These are phyloP conservation scores for Meandrina meandrites DNA, from an alignment of 92 coral and sea anemone genomes.

Conservation along the genomic window DNA sequence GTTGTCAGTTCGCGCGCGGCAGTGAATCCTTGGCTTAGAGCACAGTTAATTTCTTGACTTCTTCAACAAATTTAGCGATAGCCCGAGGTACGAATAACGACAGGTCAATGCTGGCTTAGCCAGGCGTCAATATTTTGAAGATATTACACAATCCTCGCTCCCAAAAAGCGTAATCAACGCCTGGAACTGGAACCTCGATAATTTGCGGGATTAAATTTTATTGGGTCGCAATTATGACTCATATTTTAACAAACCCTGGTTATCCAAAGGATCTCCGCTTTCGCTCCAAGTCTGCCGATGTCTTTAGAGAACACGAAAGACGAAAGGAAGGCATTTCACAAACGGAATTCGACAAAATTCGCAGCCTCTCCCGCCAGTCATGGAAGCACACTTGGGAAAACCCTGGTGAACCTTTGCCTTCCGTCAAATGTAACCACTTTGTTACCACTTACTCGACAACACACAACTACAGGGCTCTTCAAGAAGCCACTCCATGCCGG, in stretches of 20 bases:
- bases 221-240: slow-evolving; percentile 70
- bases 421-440: slow-evolving; percentile 68
- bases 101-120: not conserved
- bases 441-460: slow-evolving; percentile 82
- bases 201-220: not conserved
- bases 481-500: slow-evolving; percentile 73
- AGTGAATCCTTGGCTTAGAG: not conserved
- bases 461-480: slow-evolving; percentile 74
- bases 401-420: slow-evolving; percentile 87
- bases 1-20: slow-evolving; percentile 42
- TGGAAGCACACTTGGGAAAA: slow-evolving; percentile 85
- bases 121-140: not conserved
- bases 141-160: not conserved
- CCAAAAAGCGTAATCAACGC: not conserved
- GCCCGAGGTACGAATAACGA: not conserved
- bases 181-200: not conserved
- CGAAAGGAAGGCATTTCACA: slow-evolving; percentile 61
- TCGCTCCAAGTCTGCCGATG: slow-evolving; percentile 87
- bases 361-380: slow-evolving; percentile 83
- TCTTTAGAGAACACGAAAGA: slow-evolving; percentile 54
- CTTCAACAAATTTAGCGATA: not conserved
- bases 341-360: slow-evolving; percentile 79
- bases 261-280: slow-evolving; percentile 70
- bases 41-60: slow-evolving; percentile 2
- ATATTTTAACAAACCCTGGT: slow-evolving; percentile 77